These are phyloP conservation scores for Sebastes hubbsi DNA, from an alignment of 2,797 vertebrate species.

Conservation along the genomic window DNA sequence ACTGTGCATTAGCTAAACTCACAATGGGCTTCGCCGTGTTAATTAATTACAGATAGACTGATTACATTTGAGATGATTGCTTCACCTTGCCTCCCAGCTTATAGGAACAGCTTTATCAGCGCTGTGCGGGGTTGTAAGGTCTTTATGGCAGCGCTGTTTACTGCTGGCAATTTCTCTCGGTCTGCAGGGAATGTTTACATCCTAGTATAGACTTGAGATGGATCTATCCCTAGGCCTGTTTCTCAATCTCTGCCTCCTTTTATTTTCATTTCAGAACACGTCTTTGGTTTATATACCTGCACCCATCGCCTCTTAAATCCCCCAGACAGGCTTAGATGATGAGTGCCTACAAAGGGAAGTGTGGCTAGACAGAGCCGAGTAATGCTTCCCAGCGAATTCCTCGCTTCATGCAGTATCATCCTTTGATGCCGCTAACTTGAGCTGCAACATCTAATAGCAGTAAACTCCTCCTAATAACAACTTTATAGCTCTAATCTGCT, in stretches of 20 bases:
- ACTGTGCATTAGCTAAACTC: conserved; percentile 35
- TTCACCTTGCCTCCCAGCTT: conserved; percentile 42
- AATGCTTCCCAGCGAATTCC: conserved; percentile 4
- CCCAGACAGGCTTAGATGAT: conserved; percentile 20
- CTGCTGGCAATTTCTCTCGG: conserved; percentile 21
- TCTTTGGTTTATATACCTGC: conserved; percentile 41
- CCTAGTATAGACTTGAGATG: conserved; percentile 1
- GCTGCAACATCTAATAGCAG: conserved; percentile 4
- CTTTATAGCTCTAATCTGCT: conserved; percentile 39
- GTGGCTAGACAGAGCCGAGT: conserved; percentile 4
- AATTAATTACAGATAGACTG: conserved; percentile 66
- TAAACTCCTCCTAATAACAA: conserved; percentile 7
- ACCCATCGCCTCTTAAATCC: conserved; percentile 40
- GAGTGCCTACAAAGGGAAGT: conserved; percentile 45
- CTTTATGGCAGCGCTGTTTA: conserved; percentile 46
- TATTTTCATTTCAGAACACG: conserved; percentile 43
- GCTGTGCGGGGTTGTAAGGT: conserved; percentile 24
- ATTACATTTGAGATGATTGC: conserved; percentile 61
- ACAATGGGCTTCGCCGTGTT: conserved; percentile 32
- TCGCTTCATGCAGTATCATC: not conserved
- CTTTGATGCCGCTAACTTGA: conserved; percentile 14
- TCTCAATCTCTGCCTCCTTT: conserved; percentile 33
- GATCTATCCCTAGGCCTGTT: conserved; percentile 14
- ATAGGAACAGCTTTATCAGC: conserved; percentile 51
- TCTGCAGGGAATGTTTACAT: conserved; percentile 40